Evolutionary conservation across 2,797 vertebrate genomes (phyloP).

Genomic region (Morelia viridis): DNA sequence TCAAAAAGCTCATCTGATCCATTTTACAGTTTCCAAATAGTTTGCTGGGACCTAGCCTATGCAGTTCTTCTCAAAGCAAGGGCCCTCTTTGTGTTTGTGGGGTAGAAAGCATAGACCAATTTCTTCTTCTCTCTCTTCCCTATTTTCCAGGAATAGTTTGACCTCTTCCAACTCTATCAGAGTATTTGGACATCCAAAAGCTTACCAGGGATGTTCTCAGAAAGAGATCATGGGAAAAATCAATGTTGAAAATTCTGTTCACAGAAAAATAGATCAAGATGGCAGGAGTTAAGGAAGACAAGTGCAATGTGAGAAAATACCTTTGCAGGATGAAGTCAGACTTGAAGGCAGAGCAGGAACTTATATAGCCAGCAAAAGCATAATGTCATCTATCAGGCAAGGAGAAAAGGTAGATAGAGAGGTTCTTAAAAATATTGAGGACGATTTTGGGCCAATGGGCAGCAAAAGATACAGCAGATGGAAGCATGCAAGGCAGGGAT

Average conservation of each 20-base stretch:
- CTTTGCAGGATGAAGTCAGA: background rate
- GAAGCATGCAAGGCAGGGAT: background rate
- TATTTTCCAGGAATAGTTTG: background rate
- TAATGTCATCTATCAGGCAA: background rate
- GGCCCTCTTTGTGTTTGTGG: background rate
- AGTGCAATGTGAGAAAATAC: background rate
- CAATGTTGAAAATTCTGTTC: background rate
- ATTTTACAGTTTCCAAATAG: background rate
- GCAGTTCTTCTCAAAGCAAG: background rate
- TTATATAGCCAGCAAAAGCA: background rate
- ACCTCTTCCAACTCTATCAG: background rate
- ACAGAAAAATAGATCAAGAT: background rate
- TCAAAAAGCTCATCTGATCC: background rate
- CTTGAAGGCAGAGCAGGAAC: background rate
- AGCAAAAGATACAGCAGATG: background rate
- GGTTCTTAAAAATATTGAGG: background rate
- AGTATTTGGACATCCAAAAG: background rate
- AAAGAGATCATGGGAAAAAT: background rate
- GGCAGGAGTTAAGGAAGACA: background rate
- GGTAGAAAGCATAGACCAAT: background rate
- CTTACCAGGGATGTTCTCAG: background rate
- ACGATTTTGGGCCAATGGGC: too few species aligned
- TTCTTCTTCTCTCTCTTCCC: background rate
- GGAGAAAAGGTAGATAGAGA: background rate
- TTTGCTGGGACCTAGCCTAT: background rate